Conservation (phyloP, 2,797 vertebrate species). For the Tapera naevia region DNA sequence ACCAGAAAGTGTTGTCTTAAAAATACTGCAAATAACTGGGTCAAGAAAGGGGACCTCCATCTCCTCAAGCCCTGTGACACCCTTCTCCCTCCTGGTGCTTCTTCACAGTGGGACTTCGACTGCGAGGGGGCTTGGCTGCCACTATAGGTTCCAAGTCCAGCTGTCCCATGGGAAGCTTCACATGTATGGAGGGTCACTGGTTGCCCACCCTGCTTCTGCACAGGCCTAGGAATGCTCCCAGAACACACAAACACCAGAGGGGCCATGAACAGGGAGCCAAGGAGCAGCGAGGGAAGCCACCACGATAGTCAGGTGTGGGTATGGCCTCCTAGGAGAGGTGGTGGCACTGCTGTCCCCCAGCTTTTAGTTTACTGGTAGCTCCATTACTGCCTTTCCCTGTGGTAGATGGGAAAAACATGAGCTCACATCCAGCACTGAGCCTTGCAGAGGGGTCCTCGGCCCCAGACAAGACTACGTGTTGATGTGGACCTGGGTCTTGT, state of each 20-base stretch:
- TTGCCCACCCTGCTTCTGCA: neutral
- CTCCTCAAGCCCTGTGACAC: neutral
- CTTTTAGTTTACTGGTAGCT: neutral
- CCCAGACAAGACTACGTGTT: accelerated
- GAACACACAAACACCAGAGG: accelerated
- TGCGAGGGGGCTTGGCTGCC: neutral
- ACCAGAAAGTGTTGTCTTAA: neutral
- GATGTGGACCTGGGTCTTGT: neutral
- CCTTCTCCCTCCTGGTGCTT: neutral
- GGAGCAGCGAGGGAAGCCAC: neutral
- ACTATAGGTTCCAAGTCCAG: neutral
- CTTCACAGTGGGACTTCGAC: neutral
- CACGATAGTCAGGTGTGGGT: neutral
- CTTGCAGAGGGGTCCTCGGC: neutral
- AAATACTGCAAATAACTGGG: neutral
- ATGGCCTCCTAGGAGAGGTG: neutral
- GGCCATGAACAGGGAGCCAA: neutral
- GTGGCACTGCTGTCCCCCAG: neutral
- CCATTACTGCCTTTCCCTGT: accelerated
- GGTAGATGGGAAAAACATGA: accelerated
- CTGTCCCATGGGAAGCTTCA: constrained; percentile 5
- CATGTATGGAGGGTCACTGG: neutral
- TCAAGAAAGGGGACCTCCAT: neutral
- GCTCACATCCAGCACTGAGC: neutral
- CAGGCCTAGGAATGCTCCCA: neutral